Percentiles rank a stretch among this genome's conserved stretches.
phyloP scores from a whole-genome alignment of 2,888 invertebrate species.

The Acrobasis suavella region DNA sequence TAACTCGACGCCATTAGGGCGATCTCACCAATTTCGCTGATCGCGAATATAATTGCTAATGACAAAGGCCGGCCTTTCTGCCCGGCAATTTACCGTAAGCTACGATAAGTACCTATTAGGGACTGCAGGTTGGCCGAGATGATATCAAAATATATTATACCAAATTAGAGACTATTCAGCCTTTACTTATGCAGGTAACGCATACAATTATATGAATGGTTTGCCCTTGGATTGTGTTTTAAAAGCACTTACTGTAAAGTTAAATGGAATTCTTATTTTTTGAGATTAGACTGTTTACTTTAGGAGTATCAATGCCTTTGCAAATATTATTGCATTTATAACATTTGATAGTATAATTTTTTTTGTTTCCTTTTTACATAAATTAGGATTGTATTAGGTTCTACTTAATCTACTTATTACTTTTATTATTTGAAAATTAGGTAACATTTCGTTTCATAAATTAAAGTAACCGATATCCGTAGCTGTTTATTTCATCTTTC shows the following conservation, averaged over 20 bases:
- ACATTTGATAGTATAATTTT: too few species aligned
- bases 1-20: constrained; percentile 20
- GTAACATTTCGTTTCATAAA: too few species aligned
- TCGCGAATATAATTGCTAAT: constrained; percentile 20
- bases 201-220: constrained; percentile 10
- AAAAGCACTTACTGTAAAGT: not conserved
- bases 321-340: too few species aligned
- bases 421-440: too few species aligned
- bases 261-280: too few species aligned
- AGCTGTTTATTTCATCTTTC: too few species aligned
- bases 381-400: too few species aligned
- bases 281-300: too few species aligned
- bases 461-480: too few species aligned
- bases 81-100: constrained; percentile 18
- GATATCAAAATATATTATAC: constrained; percentile 18
- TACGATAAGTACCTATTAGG: constrained; percentile 16
- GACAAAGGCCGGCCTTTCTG: constrained; percentile 15
- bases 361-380: too few species aligned
- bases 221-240: not conserved
- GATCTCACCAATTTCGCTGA: constrained; percentile 13
- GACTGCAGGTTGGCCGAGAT: constrained; percentile 8
- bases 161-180: constrained; percentile 13
- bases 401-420: too few species aligned
- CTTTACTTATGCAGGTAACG: not conserved
- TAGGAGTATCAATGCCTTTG: too few species aligned